Percentiles rank a stretch among this genome's conserved stretches.
Conservation (phyloP, 2,113 vertebrate genomes). For the Pteronura brasiliensis region DNA sequence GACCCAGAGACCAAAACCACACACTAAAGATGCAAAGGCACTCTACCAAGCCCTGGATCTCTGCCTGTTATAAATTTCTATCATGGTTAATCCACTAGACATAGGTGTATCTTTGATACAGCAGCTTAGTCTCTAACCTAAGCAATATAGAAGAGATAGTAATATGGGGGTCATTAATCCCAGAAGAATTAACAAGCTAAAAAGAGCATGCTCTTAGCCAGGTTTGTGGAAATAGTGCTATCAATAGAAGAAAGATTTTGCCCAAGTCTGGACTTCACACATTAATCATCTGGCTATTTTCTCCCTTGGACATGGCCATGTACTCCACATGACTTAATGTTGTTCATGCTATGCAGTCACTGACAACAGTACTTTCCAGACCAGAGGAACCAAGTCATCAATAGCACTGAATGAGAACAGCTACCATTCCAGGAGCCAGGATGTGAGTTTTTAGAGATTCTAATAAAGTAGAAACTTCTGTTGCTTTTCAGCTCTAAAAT, state of each 20-base stretch:
- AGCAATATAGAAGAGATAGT: not conserved
- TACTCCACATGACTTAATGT: not conserved
- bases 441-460: not conserved
- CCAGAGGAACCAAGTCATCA: not conserved
- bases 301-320: not conserved
- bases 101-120: not conserved
- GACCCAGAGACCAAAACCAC: not conserved
- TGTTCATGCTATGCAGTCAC: not conserved
- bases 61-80: not conserved
- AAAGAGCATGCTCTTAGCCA: not conserved
- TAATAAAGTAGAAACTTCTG: not conserved
- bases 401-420: not conserved
- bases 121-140: not conserved
- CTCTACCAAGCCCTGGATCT: not conserved
- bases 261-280: not conserved
- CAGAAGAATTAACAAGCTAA: not conserved
- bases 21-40: not conserved
- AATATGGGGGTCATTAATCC: not conserved
- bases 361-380: not conserved
- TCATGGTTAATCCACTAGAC: not conserved
- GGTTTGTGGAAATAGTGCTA: not conserved
- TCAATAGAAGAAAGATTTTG: not conserved
- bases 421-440: not conserved
- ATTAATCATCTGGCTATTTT: constrained; percentile 3
- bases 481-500: not conserved